Evolutionary conservation across 2,797 vertebrate species (phyloP).

Genomic region (Muscicapa comitata): DNA sequence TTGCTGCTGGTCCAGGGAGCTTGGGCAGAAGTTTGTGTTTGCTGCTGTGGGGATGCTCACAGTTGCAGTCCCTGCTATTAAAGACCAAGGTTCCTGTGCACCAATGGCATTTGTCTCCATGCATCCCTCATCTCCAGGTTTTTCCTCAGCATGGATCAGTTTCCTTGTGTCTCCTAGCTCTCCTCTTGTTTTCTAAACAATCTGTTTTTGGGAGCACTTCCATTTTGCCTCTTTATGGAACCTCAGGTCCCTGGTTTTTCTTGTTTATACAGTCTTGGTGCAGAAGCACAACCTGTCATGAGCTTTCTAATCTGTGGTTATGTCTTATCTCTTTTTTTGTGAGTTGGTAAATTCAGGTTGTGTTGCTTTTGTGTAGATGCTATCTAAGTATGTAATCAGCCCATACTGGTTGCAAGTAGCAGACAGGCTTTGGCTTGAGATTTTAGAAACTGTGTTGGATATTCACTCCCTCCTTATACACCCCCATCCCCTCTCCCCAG

Average conservation of each 20-base stretch:
- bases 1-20: neutral
- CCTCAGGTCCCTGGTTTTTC: neutral
- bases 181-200: neutral
- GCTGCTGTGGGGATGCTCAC: neutral
- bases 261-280: neutral
- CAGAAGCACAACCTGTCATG: fast-evolving
- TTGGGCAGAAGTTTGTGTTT: neutral
- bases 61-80: neutral
- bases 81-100: neutral
- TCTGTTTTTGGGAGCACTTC: neutral
- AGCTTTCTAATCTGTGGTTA: neutral
- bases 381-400: neutral
- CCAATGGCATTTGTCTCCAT: neutral
- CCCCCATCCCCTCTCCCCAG: fast-evolving
- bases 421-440: neutral
- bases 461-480: neutral
- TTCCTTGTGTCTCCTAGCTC: neutral
- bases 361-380: neutral
- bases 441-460: neutral
- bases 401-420: neutral
- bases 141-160: fast-evolving
- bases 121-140: neutral
- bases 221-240: neutral
- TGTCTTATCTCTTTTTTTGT: neutral
- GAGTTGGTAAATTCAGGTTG: neutral